phyloP scores from a whole-genome alignment of 2,888 invertebrate genomes.

The Synanthedon vespiformis region DNA sequence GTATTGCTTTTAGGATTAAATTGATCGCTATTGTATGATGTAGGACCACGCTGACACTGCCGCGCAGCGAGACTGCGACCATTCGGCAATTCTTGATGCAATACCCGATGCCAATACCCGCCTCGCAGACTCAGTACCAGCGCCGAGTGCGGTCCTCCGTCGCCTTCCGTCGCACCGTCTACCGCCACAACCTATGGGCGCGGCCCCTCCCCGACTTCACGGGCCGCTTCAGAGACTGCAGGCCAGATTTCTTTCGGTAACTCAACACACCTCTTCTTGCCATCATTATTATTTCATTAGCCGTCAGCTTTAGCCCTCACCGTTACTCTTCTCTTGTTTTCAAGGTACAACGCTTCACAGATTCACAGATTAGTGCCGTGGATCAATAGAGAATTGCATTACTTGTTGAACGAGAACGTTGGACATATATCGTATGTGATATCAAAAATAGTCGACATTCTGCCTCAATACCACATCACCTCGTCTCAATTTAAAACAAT shows the following conservation, averaged over 20 bases:
- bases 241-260: constrained; percentile 81
- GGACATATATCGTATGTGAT: constrained; percentile 76
- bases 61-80: constrained; percentile 71
- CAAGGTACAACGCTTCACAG: constrained; percentile 83
- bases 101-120: constrained; percentile 38
- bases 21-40: no score
- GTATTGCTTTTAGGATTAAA: no score
- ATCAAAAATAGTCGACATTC: constrained; percentile 75
- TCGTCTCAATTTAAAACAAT: constrained; percentile 78
- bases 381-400: constrained; percentile 87
- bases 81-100: constrained; percentile 71
- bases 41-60: constrained; percentile 78
- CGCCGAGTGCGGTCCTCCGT: constrained; percentile 43
- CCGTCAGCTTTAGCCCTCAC: background rate
- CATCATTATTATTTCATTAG: background rate
- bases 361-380: constrained; percentile 87
- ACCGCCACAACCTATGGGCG: constrained; percentile 82
- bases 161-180: constrained; percentile 77
- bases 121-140: constrained; percentile 11
- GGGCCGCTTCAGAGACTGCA: constrained; percentile 78
- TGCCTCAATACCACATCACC: constrained; percentile 76
- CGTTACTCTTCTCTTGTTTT: constrained; percentile 14
- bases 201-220: constrained; percentile 76
- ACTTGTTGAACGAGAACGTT: constrained; percentile 75
- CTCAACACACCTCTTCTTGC: background rate